Conservation (phyloP, 2,113 vertebrate species). For the Ardeotis arabs region DNA sequence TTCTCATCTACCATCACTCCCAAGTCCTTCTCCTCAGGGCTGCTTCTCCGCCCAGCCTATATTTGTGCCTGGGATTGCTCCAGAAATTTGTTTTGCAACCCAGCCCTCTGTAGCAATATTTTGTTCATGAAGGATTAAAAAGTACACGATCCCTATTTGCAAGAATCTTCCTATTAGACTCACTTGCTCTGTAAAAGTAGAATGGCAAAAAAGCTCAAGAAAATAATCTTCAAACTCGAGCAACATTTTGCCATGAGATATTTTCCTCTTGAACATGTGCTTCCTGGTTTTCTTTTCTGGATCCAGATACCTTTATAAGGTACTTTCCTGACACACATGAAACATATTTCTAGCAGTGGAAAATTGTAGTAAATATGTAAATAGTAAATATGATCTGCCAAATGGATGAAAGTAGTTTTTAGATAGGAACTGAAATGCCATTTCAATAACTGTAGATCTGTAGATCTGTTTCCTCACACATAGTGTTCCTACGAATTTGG, state of each 20-base stretch:
- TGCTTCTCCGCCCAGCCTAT: too few species aligned
- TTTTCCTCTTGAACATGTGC: background rate
- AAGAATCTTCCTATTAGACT: background rate
- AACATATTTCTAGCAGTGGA: background rate
- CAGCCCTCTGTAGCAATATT: background rate
- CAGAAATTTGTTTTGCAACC: background rate
- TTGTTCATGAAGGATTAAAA: background rate
- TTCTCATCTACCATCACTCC: too few species aligned
- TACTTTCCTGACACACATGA: background rate
- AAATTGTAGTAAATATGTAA: background rate
- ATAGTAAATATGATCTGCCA: background rate
- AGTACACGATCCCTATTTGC: background rate
- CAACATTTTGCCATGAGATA: background rate
- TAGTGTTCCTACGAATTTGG: background rate
- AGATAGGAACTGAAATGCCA: background rate
- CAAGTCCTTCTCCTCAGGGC: too few species aligned
- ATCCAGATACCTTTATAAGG: background rate
- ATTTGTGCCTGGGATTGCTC: background rate
- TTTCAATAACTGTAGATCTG: background rate
- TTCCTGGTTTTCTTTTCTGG: background rate
- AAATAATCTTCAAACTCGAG: background rate
- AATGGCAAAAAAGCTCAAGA: background rate
- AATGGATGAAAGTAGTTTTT: background rate
- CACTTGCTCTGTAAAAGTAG: background rate
- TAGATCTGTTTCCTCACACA: background rate